A percentile compares a stretch with the other conserved stretches of the same genome.
Evolutionary conservation across 1,140 invertebrate genomes (phyloP).

Genomic region (Xylocopa sonorina): DNA sequence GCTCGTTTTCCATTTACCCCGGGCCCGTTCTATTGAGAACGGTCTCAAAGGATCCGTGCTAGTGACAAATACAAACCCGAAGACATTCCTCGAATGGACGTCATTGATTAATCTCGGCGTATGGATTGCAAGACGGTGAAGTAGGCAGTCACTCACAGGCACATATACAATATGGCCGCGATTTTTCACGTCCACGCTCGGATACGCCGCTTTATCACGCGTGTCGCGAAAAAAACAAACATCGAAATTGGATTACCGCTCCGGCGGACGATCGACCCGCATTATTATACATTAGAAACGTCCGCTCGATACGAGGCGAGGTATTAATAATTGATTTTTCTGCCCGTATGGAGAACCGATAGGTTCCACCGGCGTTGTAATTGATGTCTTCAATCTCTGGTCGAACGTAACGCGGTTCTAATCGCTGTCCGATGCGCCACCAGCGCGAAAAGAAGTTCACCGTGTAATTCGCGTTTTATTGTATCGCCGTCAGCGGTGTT

Average conservation of each 20-base stretch:
- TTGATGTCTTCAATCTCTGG: not conserved
- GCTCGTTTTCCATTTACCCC: conserved; percentile 36
- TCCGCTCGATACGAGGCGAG: not conserved
- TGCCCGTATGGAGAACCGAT: not conserved
- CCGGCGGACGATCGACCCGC: conserved; percentile 7
- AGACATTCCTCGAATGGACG: conserved; percentile 62
- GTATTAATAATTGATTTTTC: conserved; percentile 43
- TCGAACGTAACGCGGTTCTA: conserved; percentile 15
- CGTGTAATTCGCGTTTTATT: not conserved
- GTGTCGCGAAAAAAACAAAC: conserved; percentile 50
- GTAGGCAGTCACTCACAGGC: conserved; percentile 50
- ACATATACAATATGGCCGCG: conserved; percentile 49
- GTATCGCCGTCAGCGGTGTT: not conserved
- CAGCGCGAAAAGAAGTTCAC: conserved; percentile 14
- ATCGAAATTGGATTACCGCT: conserved; percentile 53
- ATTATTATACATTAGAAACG: conserved; percentile 47
- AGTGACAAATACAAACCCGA: conserved; percentile 75
- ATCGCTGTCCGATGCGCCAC: conserved; percentile 6
- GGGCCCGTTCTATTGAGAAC: not conserved
- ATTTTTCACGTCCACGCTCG: conserved; percentile 51
- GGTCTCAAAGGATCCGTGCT: conserved; percentile 41
- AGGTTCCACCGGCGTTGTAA: not conserved
- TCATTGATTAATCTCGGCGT: conserved; percentile 61
- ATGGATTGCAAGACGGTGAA: conserved; percentile 48
- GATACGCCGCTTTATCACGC: conserved; percentile 47